A percentile compares a stretch with the other conserved stretches of the same genome.
Conservation (phyloP, 2,797 vertebrate genomes). For the Acipenser oxyrinchus region DNA sequence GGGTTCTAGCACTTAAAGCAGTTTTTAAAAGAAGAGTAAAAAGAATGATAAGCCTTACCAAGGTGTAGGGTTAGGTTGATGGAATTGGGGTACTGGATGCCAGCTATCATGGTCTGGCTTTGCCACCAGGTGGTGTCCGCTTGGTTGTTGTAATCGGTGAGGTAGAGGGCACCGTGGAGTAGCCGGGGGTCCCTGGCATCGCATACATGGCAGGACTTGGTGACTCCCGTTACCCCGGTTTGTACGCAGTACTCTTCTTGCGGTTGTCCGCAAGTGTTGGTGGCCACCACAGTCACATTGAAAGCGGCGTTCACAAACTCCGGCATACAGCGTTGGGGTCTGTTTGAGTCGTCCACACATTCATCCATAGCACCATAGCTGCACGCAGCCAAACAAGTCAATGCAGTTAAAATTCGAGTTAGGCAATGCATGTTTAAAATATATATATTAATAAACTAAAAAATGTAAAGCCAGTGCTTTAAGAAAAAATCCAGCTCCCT, state of each 20-base stretch:
- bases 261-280: slow-evolving; percentile 87
- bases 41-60: slow-evolving; percentile 62
- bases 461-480: slow-evolving; percentile 15
- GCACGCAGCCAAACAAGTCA: slow-evolving; percentile 31
- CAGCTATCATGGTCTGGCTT: slow-evolving; percentile 94
- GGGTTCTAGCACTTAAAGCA: too few relatives aligned
- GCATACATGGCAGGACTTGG: slow-evolving; percentile 97
- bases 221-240: slow-evolving; percentile 94
- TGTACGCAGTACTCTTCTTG: slow-evolving; percentile 97
- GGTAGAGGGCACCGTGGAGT: slow-evolving; percentile 78
- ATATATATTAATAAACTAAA: slow-evolving; percentile 10
- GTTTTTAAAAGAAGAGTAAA: too few relatives aligned
- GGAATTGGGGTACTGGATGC: slow-evolving; percentile 85
- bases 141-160: slow-evolving; percentile 97
- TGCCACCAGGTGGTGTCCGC: slow-evolving; percentile 98
- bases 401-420: slow-evolving; percentile 32
- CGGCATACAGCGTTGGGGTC: slow-evolving; percentile 87
- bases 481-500: slow-evolving; percentile 9
- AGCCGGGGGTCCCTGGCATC: slow-evolving; percentile 72
- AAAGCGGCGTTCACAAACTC: slow-evolving; percentile 97
- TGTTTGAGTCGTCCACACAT: slow-evolving; percentile 61
- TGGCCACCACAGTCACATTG: slow-evolving; percentile 86
- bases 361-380: slow-evolving; percentile 79
- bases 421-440: slow-evolving; percentile 30
- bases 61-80: slow-evolving; percentile 95